Evolutionary conservation across 64 coral and sea anemone species (phyloP).

Genomic region (Montipora sp.): DNA sequence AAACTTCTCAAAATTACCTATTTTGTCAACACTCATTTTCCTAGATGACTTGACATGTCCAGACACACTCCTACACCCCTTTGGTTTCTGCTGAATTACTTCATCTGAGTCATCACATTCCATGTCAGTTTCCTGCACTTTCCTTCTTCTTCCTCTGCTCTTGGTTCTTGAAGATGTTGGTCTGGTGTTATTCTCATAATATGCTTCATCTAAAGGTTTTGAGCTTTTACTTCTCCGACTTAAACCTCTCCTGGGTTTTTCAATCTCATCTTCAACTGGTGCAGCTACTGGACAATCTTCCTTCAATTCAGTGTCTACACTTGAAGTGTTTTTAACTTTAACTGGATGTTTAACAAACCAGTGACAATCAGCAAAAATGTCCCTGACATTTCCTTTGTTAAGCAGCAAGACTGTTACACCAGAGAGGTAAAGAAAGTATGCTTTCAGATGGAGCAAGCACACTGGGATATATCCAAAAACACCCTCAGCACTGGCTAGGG

Average conservation of each 20-base stretch:
- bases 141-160: constrained; percentile 49
- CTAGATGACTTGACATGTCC: neutral
- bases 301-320: neutral
- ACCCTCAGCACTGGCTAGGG: neutral
- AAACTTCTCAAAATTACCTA: neutral
- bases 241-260: constrained; percentile 26
- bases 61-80: neutral
- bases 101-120: constrained; percentile 40
- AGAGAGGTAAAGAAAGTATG: constrained; percentile 40
- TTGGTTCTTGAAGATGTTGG: constrained; percentile 41
- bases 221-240: neutral
- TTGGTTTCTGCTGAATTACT: neutral
- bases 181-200: neutral
- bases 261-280: constrained; percentile 4
- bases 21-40: neutral
- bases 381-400: neutral
- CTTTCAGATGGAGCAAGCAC: neutral
- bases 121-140: neutral
- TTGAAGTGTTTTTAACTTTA: neutral
- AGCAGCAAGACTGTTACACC: neutral
- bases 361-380: neutral
- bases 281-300: neutral
- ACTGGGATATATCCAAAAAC: neutral
- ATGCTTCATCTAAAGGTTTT: neutral
- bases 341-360: neutral